Base-by-base conservation (phyloP, 2,888 invertebrate species). In the Folsomia candida region DNA sequence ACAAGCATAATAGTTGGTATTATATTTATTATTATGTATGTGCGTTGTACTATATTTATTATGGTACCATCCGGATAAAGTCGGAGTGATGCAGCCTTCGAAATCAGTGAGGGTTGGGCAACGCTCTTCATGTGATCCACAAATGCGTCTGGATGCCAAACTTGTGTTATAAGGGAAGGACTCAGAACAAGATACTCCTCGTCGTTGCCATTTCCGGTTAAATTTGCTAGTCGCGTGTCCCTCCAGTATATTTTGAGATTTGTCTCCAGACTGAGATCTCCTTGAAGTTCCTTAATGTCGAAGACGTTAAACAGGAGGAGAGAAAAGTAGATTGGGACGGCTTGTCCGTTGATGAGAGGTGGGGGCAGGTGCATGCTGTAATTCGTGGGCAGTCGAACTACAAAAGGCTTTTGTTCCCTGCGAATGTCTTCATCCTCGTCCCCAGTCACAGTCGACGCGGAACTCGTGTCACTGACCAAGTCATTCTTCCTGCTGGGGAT, bases 201-300 rank as follows among this genome's bases (percentile, higher is more conserved):
- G 18, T 54, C 63, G 0, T 22, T 6, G 0, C 57, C 58, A 1
- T 57, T 29, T 0, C 25, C 54, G 18, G 63, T 63, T 62, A 51
- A 69, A 20, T 63, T 57, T 2, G 29, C 26, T 11, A 69, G 29
- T 29, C 68, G 18, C n/a, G 62, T 69, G 28, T 69, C 68, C 11
- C n/a, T 63, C 68, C 68, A 69, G 25, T 63, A 57, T 3, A 69
- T 28, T 54, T 69, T 62, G 3, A 63, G n/a, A 22, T 69, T 69
- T 1, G 62, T 28, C 29, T 69, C 68, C 57, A 69, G 20, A 57
- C 28, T 54, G 2, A 69, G n/a, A 9, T 69, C 68, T 14, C 63
- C 68, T 24, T 63, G 63, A 11, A 69, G 22, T 28, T 69, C 68
- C 24, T 63, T 63, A 11, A 69, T 69, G 20, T 69, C 68, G 28